Evolutionary conservation across 2,888 invertebrate genomes (phyloP).

Genomic region (Bombyx huttoni): DNA sequence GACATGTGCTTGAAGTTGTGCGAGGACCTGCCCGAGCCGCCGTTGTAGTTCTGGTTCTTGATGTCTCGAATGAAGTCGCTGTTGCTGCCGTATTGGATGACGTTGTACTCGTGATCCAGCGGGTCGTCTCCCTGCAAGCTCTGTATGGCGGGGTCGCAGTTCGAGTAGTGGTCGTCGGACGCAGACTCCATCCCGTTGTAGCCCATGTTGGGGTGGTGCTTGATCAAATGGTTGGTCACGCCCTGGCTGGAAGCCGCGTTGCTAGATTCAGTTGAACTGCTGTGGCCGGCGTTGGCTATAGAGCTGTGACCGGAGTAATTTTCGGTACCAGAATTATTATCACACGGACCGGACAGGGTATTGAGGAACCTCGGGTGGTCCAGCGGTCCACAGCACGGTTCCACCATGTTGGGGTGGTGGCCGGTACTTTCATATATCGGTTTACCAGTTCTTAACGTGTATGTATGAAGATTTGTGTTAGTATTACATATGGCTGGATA

Average conservation of each 20-base stretch:
- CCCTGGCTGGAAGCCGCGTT: slow-evolving; percentile 67
- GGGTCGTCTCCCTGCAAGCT: slow-evolving; percentile 64
- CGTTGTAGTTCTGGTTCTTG: slow-evolving; percentile 71
- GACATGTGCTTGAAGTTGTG: slow-evolving; percentile 70
- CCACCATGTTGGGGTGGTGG: slow-evolving; percentile 50
- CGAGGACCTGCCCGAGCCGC: slow-evolving; percentile 60
- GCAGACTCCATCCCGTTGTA: slow-evolving; percentile 66
- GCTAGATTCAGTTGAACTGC: slow-evolving; percentile 67
- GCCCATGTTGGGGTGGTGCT: slow-evolving; percentile 55
- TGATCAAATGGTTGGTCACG: slow-evolving; percentile 64
- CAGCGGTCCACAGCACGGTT: slow-evolving; percentile 57
- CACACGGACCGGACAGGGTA: slow-evolving; percentile 69
- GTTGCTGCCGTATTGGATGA: slow-evolving; percentile 66
- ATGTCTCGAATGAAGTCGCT: slow-evolving; percentile 63
- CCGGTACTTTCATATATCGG: slow-evolving; percentile 79
- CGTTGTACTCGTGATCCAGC: slow-evolving; percentile 66
- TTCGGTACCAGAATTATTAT: slow-evolving; percentile 75
- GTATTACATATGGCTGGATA: slow-evolving; percentile 90
- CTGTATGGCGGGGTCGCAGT: slow-evolving; percentile 65
- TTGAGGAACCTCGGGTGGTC: slow-evolving; percentile 67
- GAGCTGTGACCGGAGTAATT: slow-evolving; percentile 76
- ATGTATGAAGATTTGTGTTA: slow-evolving; percentile 88
- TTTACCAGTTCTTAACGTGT: slow-evolving; percentile 83
- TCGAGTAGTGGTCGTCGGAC: slow-evolving; percentile 67
- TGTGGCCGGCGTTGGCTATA: slow-evolving; percentile 66